These are phyloP conservation scores for Lordiphosa stackelbergi DNA, from an alignment of 1,140 invertebrate species.

Conservation along the genomic window DNA sequence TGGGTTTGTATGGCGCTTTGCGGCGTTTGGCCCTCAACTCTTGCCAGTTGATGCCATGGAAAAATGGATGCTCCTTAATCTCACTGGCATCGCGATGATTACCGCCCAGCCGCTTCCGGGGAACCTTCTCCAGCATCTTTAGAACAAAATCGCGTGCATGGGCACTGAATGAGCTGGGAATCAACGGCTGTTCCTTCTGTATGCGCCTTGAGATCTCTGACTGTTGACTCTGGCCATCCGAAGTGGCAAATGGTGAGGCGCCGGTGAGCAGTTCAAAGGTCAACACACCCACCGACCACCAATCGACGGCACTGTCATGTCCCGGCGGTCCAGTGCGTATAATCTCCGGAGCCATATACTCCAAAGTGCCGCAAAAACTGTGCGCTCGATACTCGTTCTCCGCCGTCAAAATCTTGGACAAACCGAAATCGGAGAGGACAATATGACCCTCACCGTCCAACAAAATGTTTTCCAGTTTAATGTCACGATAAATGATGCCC, in stretches of 20 bases:
- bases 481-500: conserved; percentile 95
- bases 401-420: conserved; percentile 87
- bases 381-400: conserved; percentile 84
- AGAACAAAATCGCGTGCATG: conserved; percentile 82
- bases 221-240: conserved; percentile 94
- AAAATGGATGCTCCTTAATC: conserved; percentile 92
- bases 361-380: conserved; percentile 98
- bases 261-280: conserved; percentile 98
- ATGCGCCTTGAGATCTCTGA: conserved; percentile 95
- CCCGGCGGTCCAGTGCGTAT: conserved; percentile 88
- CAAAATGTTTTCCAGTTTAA: conserved; percentile 95
- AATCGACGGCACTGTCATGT: conserved; percentile 96
- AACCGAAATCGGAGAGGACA: conserved; percentile 93
- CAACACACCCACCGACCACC: conserved; percentile 98
- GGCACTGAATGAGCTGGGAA: conserved; percentile 84
- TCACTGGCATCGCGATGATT: conserved; percentile 88
- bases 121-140: conserved; percentile 92
- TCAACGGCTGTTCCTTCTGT: conserved; percentile 89
- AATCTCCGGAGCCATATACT: conserved; percentile 97
- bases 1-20: conserved; percentile 88
- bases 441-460: conserved; percentile 92
- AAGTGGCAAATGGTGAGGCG: conserved; percentile 97
- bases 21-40: conserved; percentile 85
- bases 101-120: conserved; percentile 89
- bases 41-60: conserved; percentile 88